phyloP scores from a whole-genome alignment of 2,888 invertebrate species.

The Erebia ligea region DNA sequence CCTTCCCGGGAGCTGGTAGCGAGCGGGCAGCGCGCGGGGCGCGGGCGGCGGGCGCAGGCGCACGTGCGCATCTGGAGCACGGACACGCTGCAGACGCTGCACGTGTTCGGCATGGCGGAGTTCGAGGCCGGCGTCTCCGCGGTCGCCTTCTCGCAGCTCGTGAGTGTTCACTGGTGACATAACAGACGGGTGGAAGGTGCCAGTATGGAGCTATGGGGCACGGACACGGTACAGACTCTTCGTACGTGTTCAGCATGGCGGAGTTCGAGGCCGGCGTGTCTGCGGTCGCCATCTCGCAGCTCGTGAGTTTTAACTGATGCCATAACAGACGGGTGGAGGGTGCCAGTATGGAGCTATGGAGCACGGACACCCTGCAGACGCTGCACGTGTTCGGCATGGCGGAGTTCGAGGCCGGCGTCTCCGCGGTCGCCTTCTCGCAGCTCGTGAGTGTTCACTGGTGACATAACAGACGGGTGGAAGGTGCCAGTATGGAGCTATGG shows the following conservation, averaged over 20 bases:
- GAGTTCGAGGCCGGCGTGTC: too few species aligned
- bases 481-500: slow-evolving; percentile 77
- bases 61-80: slow-evolving; percentile 97
- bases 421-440: slow-evolving; percentile 95
- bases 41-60: slow-evolving; percentile 92
- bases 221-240: too few species aligned
- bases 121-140: slow-evolving; percentile 94
- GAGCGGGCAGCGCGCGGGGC: slow-evolving; percentile 93
- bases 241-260: too few species aligned
- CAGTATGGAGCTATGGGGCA: slow-evolving; percentile 77
- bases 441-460: slow-evolving; percentile 81
- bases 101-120: slow-evolving; percentile 96
- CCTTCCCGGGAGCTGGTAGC: slow-evolving; percentile 94
- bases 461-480: not conserved
- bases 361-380: slow-evolving; percentile 93
- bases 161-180: slow-evolving; percentile 60
- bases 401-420: slow-evolving; percentile 93
- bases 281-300: too few species aligned
- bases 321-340: too few species aligned
- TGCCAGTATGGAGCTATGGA: too few species aligned
- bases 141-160: slow-evolving; percentile 94
- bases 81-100: slow-evolving; percentile 92
- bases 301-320: too few species aligned
- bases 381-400: slow-evolving; percentile 96
- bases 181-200: not conserved